A percentile compares a stretch with the other conserved stretches of the same genome.
phyloP scores from a whole-genome alignment of 2,113 vertebrate species.

The Austrofundulus limnaeus region DNA sequence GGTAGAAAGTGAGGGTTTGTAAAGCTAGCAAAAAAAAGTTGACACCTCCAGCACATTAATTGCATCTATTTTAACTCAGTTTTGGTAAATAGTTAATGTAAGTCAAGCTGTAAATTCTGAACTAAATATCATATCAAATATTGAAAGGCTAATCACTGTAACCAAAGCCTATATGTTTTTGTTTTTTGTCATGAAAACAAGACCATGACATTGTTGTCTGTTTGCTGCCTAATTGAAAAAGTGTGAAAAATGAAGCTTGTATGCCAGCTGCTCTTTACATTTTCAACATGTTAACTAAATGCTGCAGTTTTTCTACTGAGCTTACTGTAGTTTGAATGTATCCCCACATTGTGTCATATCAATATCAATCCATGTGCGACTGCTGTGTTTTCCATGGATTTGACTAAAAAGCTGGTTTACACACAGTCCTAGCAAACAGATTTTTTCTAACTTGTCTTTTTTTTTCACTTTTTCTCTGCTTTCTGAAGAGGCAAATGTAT shows the following conservation, averaged over 20 bases:
- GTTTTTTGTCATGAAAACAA: constrained; percentile 21
- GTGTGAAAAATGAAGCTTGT: constrained; percentile 30
- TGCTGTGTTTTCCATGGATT: neutral
- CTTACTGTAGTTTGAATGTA: constrained; percentile 22
- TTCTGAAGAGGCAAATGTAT: constrained; percentile 52
- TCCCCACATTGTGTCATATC: constrained; percentile 29
- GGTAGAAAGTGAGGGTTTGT: constrained; percentile 27
- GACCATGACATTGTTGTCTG: constrained; percentile 4
- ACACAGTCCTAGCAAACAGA: constrained; percentile 4
- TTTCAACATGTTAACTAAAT: constrained; percentile 34
- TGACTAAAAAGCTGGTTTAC: constrained; percentile 5
- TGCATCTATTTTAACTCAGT: constrained; percentile 1
- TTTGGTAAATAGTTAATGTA: constrained; percentile 6
- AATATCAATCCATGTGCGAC: constrained; percentile 18
- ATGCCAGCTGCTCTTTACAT: constrained; percentile 20
- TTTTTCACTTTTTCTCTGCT: constrained; percentile 41
- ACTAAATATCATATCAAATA: constrained; percentile 17
- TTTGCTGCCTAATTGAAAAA: neutral
- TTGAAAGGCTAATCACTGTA: constrained; percentile 15
- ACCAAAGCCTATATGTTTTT: constrained; percentile 15
- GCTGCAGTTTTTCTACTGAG: constrained; percentile 48
- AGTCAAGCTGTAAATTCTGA: constrained; percentile 17
- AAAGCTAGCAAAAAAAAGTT: neutral
- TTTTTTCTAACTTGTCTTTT: constrained; percentile 23
- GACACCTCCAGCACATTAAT: constrained; percentile 3